Evolutionary conservation across 2,797 vertebrate genomes (phyloP), one percentile per base, ranked within the genome.

Genomic region (Enteromius radiatus): DNA sequence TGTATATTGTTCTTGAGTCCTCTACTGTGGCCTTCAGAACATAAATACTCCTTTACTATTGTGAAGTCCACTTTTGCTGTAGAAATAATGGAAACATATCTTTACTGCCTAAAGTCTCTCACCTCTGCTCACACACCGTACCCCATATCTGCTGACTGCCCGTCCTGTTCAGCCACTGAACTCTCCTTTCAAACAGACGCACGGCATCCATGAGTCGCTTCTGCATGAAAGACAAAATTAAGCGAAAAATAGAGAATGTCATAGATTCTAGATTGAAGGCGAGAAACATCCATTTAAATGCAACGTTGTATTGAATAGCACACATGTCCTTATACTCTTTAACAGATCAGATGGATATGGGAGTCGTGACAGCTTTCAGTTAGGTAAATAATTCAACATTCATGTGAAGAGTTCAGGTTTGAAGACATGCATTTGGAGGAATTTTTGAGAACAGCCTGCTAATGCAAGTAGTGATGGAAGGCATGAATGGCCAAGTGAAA

Each of bases 101-200:
- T n/a, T n/a, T 8, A 21, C 12, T 14, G 61, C 31, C 26, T 59
- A 36, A 9, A 45, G 3, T 2, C n/a, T 63, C 84, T 89, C 93
- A 93, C 96, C 95, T 96, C 86, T 86, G 94, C 83, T 96, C 94
- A 86, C 94, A 95, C 83, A 96, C 89, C 0, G 89, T 91, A 83
- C 95, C 95, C 96, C 96, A 97, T 74, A 95, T 90, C 86, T 93
- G 93, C 85, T 94, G 90, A 90, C 96, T 96, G 67, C 90, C 90
- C 11, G 23, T 69, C 49, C 77, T 74, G 45, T 90, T 94, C 0
- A 96, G 92, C 95, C 95, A 96, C 76, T 91, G 86, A 2, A 95
- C 86, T 76, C 93, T 91, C 19, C 89, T 90, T 86, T 95, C 91
- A 12, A 94, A 94, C 49, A 82, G 64, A 71, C 45, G 77, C 81